phyloP scores from a whole-genome alignment of 2,113 vertebrate species.

The Dicerorhinus sumatrensis region DNA sequence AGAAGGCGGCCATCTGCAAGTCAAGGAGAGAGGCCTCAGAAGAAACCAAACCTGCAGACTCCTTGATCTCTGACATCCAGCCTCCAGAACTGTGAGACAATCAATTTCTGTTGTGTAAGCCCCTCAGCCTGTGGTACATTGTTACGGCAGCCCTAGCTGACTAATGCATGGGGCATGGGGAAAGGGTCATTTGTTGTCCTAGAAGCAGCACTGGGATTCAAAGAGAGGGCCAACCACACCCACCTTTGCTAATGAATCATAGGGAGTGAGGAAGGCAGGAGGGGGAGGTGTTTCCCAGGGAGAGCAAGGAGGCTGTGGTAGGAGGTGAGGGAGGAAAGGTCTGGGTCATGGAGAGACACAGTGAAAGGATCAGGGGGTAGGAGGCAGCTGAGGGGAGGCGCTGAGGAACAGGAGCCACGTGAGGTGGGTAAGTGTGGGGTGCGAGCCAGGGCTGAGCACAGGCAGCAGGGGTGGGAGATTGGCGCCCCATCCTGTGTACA shows the following conservation, averaged over 20 bases:
- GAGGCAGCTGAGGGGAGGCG: background rate
- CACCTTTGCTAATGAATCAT: too few species aligned
- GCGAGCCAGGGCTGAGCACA: background rate
- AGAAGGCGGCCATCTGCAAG: background rate
- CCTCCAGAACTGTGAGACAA: background rate
- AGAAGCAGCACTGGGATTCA: background rate
- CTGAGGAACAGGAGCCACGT: rapidly evolving
- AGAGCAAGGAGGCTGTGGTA: background rate
- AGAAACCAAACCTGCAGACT: background rate
- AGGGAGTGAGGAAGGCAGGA: background rate
- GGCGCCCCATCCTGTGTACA: background rate
- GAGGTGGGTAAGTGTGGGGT: too few species aligned
- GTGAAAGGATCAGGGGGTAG: background rate
- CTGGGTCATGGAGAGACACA: background rate
- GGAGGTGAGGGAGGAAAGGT: background rate
- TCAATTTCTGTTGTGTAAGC: background rate
- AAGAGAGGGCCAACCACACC: background rate
- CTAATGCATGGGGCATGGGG: too few species aligned
- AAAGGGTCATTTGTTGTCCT: background rate
- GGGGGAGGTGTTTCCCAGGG: background rate
- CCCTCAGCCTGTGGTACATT: background rate
- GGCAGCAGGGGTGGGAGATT: background rate
- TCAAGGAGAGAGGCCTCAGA: background rate
- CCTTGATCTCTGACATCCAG: background rate
- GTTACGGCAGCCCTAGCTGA: background rate